phyloP scores from a whole-genome alignment of 1,140 invertebrate species.

The Camponotus pennsylvanicus region DNA sequence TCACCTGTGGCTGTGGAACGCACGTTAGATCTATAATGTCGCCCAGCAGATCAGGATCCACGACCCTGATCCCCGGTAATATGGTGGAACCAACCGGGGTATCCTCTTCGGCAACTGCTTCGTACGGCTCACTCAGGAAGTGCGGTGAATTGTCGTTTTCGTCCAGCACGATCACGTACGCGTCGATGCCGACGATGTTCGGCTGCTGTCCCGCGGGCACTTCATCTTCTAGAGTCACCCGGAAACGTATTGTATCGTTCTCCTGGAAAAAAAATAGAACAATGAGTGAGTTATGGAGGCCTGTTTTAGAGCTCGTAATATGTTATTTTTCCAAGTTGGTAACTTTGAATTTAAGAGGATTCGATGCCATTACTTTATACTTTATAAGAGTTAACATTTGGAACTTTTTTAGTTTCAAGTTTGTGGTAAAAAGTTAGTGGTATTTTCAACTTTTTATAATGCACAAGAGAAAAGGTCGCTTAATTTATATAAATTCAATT shows the following conservation, averaged over 20 bases:
- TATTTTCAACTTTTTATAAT: neutral
- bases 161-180: slow-evolving; percentile 94
- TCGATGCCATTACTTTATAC: neutral
- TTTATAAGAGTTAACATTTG: neutral
- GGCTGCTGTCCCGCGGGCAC: slow-evolving; percentile 90
- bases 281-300: no score
- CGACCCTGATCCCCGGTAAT: slow-evolving; percentile 90
- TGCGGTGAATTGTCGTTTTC: slow-evolving; percentile 95
- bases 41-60: slow-evolving; percentile 93
- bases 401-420: neutral
- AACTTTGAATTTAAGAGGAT: neutral
- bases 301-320: neutral
- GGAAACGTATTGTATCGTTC: slow-evolving; percentile 91
- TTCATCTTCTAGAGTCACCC: slow-evolving; percentile 92
- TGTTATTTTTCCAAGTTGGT: neutral
- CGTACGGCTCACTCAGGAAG: slow-evolving; percentile 92
- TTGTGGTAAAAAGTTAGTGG: neutral
- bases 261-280: slow-evolving; percentile 86
- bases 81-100: slow-evolving; percentile 91
- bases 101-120: slow-evolving; percentile 93
- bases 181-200: slow-evolving; percentile 92
- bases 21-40: slow-evolving; percentile 93
- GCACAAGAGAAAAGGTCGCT: no score
- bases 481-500: neutral
- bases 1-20: slow-evolving; percentile 86